Conservation (phyloP, 2,797 vertebrate genomes). For the Gymnothorax javanicus region DNA sequence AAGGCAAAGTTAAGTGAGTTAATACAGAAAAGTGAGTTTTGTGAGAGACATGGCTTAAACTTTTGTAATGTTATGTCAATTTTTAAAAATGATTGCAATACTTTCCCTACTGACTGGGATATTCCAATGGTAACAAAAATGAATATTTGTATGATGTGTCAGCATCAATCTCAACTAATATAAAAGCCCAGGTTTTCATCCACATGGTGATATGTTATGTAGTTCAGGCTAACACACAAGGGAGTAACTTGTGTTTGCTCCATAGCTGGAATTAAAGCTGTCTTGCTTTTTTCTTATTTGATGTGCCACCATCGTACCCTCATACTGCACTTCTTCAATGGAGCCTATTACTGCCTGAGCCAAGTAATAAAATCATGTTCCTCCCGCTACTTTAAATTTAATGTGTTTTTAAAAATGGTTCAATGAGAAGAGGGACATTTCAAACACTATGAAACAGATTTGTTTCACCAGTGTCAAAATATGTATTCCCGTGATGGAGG, state of each 20-base stretch:
- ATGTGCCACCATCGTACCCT: slow-evolving; percentile 30
- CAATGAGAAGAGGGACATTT: slow-evolving; percentile 22
- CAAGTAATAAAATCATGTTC: slow-evolving; percentile 26
- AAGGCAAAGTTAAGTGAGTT: not conserved
- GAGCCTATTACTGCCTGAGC: slow-evolving; percentile 2
- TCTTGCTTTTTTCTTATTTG: slow-evolving; percentile 24
- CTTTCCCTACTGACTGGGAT: not conserved
- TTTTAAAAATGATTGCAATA: too few relatives aligned
- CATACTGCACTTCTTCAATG: slow-evolving; percentile 29
- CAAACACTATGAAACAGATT: slow-evolving; percentile 35
- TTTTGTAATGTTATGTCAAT: not conserved
- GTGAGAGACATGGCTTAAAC: not conserved
- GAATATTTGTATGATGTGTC: not conserved
- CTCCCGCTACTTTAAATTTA: slow-evolving; percentile 26
- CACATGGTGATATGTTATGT: not conserved
- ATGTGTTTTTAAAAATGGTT: slow-evolving; percentile 24
- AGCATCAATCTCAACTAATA: not conserved
- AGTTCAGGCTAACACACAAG: slow-evolving; percentile 21
- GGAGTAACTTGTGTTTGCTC: slow-evolving; percentile 13
- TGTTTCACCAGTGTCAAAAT: slow-evolving; percentile 31
- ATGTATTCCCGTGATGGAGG: slow-evolving; percentile 15
- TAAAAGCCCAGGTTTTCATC: not conserved
- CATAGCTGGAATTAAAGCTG: slow-evolving; percentile 27
- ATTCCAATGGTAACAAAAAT: not conserved
- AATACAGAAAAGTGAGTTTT: not conserved